phyloP scores from a whole-genome alignment of 2,888 invertebrate genomes.

The Pollenia griseotomentosa region DNA sequence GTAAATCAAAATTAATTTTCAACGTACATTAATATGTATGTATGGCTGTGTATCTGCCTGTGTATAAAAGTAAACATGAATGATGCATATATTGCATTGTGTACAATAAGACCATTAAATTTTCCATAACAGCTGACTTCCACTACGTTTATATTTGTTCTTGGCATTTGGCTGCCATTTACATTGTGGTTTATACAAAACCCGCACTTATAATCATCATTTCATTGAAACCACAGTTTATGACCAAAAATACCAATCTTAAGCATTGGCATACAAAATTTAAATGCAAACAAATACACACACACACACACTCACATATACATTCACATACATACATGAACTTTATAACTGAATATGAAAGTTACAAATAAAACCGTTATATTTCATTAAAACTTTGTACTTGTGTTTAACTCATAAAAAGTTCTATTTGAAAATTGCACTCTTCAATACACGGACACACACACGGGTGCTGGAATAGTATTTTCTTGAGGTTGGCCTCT shows the following conservation, averaged over 20 bases:
- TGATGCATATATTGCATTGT: conserved; percentile 60
- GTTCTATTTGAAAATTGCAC: conserved; percentile 31
- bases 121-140: conserved; percentile 73
- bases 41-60: background rate
- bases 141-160: conserved; percentile 69
- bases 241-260: conserved; percentile 65
- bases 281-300: background rate
- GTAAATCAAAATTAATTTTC: background rate
- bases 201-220: conserved; percentile 69
- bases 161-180: conserved; percentile 72
- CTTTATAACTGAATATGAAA: conserved; percentile 31
- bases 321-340: background rate
- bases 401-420: conserved; percentile 47
- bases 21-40: background rate
- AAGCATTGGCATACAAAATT: conserved; percentile 50
- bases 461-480: background rate
- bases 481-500: conserved; percentile 19
- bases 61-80: conserved; percentile 63
- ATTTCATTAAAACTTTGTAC: conserved; percentile 56
- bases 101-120: conserved; percentile 72
- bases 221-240: conserved; percentile 71
- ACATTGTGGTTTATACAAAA: conserved; percentile 70
- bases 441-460: background rate
- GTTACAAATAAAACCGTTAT: conserved; percentile 57
- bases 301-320: background rate